These are phyloP conservation scores for Acanthosepion esculentum DNA, from an alignment of 2,888 invertebrate genomes.

Conservation along the genomic window DNA sequence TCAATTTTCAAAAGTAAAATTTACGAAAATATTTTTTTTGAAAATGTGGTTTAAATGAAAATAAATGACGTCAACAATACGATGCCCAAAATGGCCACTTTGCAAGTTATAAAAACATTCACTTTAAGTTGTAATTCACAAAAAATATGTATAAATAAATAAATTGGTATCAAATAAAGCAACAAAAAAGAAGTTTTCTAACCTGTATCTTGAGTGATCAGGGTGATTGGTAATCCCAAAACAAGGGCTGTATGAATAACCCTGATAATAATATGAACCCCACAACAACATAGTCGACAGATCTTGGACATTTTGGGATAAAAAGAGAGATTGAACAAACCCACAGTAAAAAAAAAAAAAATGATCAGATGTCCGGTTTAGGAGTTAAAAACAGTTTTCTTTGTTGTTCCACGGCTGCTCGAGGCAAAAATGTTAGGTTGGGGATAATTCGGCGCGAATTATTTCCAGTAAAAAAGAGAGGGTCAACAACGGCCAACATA, in stretches of 20 bases:
- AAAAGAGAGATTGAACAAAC: not conserved
- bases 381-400: not conserved
- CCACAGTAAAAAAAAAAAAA: not conserved
- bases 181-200: constrained; percentile 38
- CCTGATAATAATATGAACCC: constrained; percentile 61
- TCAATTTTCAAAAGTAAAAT: no score
- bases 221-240: constrained; percentile 61
- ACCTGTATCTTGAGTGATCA: constrained; percentile 67
- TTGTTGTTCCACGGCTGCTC: not conserved
- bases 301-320: constrained; percentile 25
- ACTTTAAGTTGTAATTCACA: not conserved
- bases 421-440: not conserved
- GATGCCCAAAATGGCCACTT: not conserved
- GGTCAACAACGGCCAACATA: not conserved
- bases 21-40: no score
- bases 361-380: not conserved
- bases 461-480: not conserved
- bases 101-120: not conserved
- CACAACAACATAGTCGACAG: constrained; percentile 53
- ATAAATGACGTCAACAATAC: not conserved
- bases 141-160: not conserved
- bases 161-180: not conserved
- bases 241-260: constrained; percentile 64
- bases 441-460: not conserved
- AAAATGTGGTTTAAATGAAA: not conserved